Base-by-base conservation (phyloP, 2,888 invertebrate species). In the Galerucella pusilla region DNA sequence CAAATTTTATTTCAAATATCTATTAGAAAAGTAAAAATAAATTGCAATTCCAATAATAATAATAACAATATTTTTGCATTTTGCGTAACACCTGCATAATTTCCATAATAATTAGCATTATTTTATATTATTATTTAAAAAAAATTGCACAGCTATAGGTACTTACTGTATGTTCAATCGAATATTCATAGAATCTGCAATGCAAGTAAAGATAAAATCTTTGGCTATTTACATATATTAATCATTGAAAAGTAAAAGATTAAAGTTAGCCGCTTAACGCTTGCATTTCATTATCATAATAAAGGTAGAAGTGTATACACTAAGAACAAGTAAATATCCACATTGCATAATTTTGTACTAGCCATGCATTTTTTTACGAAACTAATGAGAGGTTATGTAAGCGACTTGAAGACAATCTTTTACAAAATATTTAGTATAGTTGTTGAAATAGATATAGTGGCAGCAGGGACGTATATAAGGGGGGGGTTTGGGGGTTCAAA, bases 241-340 rank as follows among this genome's bases (percentile, higher is more conserved):
- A 25, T 69, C 45, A 60, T 60, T 60, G 60, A 46, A 49, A 46
- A 68, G 57, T 46, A 46, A 49, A 46, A 68, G 57, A 54, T 68
- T 35, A 68, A 68, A 69, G 60, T 49, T 45, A n/a, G 35, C 67
- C 67, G 67, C 68, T 20, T 25, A 25, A 16, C 59, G 25, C 16
- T 25, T 57, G 25, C 9, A 16, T n/a, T 46, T 54, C 4, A 69
- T 70, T 70, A 63, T n/a, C 70, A 70, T 70, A 63, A 63, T 70
- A 20, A 7, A 70, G 60, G 52, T 63, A 35, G 52, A 70, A 63
- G 70, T 63, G 46, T 20, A 11, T 57, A 57, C 57, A 57, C 57
- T 16, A 16, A 16, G 16, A 54, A 54, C 16, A 54, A 54, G 14
- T 49, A 49, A 14, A 49, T 49, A 14, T 49, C 14, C 5, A 49